A percentile compares a stretch with the other conserved stretches of the same genome.
These are phyloP conservation scores for Bradysia coprophila DNA, from an alignment of 1,140 invertebrate species.

Conservation along the genomic window DNA sequence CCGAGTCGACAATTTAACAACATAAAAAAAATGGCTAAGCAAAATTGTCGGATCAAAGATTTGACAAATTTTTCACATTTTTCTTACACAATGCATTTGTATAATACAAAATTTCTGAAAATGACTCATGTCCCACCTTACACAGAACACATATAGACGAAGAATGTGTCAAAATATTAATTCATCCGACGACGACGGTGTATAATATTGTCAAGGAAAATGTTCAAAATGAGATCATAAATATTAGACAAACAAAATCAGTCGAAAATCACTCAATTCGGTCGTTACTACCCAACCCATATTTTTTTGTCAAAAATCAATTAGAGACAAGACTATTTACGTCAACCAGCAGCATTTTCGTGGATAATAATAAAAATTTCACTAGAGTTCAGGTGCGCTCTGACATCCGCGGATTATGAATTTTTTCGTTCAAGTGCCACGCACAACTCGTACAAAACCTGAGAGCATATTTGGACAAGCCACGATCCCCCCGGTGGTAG, in stretches of 20 bases:
- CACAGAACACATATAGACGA: too few species aligned
- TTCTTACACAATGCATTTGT: too few species aligned
- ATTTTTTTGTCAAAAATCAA: background rate
- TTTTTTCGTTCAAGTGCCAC: background rate
- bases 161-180: too few species aligned
- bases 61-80: too few species aligned
- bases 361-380: constrained; percentile 1
- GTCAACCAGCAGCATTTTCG: background rate
- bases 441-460: constrained; percentile 14
- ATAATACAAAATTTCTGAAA: too few species aligned
- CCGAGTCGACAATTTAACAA: too few species aligned
- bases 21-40: too few species aligned
- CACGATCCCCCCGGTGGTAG: constrained; percentile 23
- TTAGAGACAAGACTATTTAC: background rate
- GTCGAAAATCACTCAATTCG: background rate
- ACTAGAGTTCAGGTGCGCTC: background rate
- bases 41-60: too few species aligned
- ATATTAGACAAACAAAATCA: constrained; percentile 1
- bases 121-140: too few species aligned
- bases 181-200: too few species aligned
- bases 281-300: background rate
- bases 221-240: too few species aligned
- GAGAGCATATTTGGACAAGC: constrained; percentile 27
- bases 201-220: too few species aligned
- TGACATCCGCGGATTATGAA: background rate